These are phyloP conservation scores for Petrocephalus sullivani DNA, from an alignment of 2,797 vertebrate genomes.

Conservation along the genomic window DNA sequence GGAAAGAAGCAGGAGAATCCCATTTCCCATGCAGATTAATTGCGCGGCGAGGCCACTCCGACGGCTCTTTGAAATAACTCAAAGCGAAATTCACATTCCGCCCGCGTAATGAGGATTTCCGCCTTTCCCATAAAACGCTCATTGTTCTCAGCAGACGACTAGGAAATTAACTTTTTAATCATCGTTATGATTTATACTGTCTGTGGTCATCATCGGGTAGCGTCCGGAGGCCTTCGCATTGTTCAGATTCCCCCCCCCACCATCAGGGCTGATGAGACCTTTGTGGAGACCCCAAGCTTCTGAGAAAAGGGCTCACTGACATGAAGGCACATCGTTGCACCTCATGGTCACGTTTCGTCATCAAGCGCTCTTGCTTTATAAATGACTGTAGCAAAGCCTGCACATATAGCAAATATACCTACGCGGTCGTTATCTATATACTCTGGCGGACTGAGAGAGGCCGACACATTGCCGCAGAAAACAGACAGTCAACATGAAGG, in stretches of 20 bases:
- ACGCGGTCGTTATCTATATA: neutral
- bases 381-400: neutral
- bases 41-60: neutral
- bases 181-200: constrained; percentile 6
- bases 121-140: constrained; percentile 9
- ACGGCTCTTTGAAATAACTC: constrained; percentile 2
- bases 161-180: neutral
- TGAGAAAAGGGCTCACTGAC: too few relatives aligned
- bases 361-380: neutral
- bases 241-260: neutral
- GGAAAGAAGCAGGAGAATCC: neutral
- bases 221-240: neutral
- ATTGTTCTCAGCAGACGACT: constrained; percentile 6
- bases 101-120: constrained; percentile 10
- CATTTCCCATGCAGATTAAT: constrained; percentile 7
- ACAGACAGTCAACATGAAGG: neutral
- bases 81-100: neutral
- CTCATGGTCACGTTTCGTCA: neutral
- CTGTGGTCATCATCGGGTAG: neutral
- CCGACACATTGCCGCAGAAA: neutral
- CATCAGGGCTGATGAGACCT: neutral
- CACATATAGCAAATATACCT: neutral
- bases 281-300: neutral
- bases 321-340: neutral
- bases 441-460: neutral